phyloP scores from a whole-genome alignment of 2,797 vertebrate genomes.

The Myotis daubentonii region DNA sequence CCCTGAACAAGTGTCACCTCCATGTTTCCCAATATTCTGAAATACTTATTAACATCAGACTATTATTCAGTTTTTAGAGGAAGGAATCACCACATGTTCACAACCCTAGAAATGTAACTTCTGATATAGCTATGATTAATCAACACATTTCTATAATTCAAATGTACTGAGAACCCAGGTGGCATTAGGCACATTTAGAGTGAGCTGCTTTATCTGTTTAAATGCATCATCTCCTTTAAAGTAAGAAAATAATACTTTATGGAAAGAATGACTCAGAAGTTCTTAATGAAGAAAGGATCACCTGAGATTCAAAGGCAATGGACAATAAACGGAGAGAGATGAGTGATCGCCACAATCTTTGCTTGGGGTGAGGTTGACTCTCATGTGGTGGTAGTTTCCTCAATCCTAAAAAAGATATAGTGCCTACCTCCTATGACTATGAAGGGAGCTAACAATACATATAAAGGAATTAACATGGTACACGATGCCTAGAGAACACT shows the following conservation, averaged over 20 bases:
- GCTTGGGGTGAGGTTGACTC: neutral
- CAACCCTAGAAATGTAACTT: neutral
- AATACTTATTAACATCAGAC: neutral
- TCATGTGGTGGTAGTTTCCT: neutral
- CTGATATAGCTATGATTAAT: neutral
- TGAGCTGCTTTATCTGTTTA: neutral
- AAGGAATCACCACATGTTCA: neutral
- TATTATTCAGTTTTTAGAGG: neutral
- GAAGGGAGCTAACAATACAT: neutral
- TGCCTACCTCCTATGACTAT: neutral
- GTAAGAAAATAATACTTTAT: slow-evolving; percentile 33
- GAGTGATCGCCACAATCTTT: neutral
- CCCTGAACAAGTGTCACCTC: neutral
- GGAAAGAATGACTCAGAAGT: slow-evolving; percentile 16
- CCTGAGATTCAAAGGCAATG: neutral
- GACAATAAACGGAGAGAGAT: neutral
- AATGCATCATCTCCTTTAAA: slow-evolving; percentile 25
- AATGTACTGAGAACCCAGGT: neutral
- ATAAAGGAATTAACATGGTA: neutral
- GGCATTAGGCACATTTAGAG: neutral
- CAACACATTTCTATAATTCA: slow-evolving; percentile 25
- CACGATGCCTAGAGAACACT: neutral
- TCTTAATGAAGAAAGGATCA: neutral
- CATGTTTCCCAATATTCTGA: slow-evolving; percentile 19
- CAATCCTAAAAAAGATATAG: neutral